Evolutionary conservation across 2,888 invertebrate genomes (phyloP).

Genomic region (Himalopsyche tibetana): DNA sequence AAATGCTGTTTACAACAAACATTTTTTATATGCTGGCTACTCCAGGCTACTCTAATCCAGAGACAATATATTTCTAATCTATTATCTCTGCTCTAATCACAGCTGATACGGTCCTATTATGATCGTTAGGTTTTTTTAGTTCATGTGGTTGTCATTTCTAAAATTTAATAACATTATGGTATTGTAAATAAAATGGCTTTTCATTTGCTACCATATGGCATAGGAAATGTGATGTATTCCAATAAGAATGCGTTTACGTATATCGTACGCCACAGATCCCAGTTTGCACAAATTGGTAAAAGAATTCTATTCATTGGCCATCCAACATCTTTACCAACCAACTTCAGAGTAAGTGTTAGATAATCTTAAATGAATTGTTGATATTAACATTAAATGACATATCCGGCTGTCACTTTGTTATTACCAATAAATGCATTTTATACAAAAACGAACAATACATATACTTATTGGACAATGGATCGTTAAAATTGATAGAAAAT

Average conservation of each 20-base stretch:
- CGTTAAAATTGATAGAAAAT: too few relatives aligned
- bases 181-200: constrained; percentile 36
- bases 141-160: neutral
- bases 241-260: constrained; percentile 4
- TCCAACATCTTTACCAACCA: neutral
- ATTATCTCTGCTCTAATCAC: neutral
- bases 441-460: too few relatives aligned
- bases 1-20: too few relatives aligned
- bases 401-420: neutral
- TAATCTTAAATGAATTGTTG: constrained; percentile 2
- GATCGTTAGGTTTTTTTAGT: too few relatives aligned
- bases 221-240: constrained; percentile 16
- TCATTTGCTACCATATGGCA: neutral
- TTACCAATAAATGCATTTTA: too few relatives aligned
- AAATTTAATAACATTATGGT: constrained; percentile 12
- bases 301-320: neutral
- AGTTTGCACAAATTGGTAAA: neutral
- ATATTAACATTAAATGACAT: too few relatives aligned
- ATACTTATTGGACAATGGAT: too few relatives aligned
- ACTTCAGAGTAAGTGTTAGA: constrained; percentile 27
- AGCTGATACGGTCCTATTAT: neutral
- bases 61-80: neutral
- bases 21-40: neutral
- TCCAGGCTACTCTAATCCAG: too few relatives aligned
- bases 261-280: neutral